Evolutionary conservation across 2,888 invertebrate species (phyloP), one percentile per base, ranked within the genome.

Genomic region (Caenorhabditis sp.): DNA sequence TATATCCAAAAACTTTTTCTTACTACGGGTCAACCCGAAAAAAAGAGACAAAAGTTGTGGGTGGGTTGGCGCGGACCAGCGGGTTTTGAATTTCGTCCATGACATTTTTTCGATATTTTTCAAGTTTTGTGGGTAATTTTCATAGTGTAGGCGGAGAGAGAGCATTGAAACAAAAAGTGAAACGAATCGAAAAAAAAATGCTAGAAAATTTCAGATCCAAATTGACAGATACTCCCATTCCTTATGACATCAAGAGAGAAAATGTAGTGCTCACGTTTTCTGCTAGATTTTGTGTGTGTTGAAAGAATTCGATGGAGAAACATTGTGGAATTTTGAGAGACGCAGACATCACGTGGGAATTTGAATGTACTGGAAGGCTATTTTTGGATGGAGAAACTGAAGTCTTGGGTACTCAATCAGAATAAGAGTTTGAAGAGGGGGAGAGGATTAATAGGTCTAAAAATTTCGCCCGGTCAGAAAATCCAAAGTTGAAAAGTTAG

Each of bases 41-140:
- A 19, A 47, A 10, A 19, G 47, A 47, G 19, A n/a, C n/a, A 47
- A 59, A 47, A 56, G 59, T 58, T 72, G 72, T 73, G 38, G 22
- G 51, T 59, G 73, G 31, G n/a, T 8, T 56, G 59, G 72, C 59
- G 47, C 16, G 47, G 47, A 10, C 51, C 16, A 51, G 24, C n/a
- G 63, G 54, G 73, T 73, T 73, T 73, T 28, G 54, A 73, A 73
- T 73, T 73, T 73, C 73, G n/a, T n/a, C n/a, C n/a, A n/a, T n/a
- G n/a, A n/a, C n/a, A n/a, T n/a, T 7, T 19, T 47, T 47, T 47
- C 54, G 54, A 63, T 51, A 63, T 73, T 28, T 51, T 47, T 26
- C 24, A 24, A 44, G 8, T 6, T 44, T 47, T 64, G 16, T n/a
- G 26, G 24, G 31, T 28, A n/a, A 28, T 24, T 54, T 22, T 26